These are phyloP conservation scores for Simalia tracyae DNA, from an alignment of 2,797 vertebrate species.

Conservation along the genomic window DNA sequence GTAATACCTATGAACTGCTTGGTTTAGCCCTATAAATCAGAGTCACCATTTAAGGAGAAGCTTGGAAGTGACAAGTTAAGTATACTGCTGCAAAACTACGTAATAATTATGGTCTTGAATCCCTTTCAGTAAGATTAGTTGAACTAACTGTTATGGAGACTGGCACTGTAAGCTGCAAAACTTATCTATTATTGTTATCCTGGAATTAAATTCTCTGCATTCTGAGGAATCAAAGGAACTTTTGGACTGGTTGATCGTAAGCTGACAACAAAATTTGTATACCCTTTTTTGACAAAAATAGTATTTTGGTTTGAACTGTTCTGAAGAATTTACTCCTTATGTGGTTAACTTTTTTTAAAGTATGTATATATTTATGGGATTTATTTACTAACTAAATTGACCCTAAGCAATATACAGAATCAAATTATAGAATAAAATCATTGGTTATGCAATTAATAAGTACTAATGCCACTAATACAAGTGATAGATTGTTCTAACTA, in stretches of 20 bases:
- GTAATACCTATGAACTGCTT: not conserved
- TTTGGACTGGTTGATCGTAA: not conserved
- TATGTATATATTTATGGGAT: not conserved
- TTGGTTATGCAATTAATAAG: not conserved
- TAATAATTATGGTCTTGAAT: not conserved
- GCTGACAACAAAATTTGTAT: not conserved
- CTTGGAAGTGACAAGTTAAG: not conserved
- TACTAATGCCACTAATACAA: not conserved
- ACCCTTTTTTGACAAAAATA: not conserved
- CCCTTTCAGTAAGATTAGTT: not conserved
- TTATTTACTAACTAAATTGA: not conserved
- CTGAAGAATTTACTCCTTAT: not conserved
- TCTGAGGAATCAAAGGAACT: not conserved
- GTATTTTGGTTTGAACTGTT: not conserved
- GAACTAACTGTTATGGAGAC: not conserved
- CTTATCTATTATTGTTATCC: not conserved
- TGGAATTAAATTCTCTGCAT: not conserved
- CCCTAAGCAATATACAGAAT: not conserved
- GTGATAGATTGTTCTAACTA: not conserved
- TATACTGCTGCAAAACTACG: not conserved
- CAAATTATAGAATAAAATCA: not conserved
- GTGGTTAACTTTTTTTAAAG: not conserved
- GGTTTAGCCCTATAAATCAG: not conserved
- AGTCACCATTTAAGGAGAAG: not conserved
- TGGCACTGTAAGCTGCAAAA: not conserved